phyloP scores from a whole-genome alignment of 1,140 invertebrate species.

The Eciton burchellii region DNA sequence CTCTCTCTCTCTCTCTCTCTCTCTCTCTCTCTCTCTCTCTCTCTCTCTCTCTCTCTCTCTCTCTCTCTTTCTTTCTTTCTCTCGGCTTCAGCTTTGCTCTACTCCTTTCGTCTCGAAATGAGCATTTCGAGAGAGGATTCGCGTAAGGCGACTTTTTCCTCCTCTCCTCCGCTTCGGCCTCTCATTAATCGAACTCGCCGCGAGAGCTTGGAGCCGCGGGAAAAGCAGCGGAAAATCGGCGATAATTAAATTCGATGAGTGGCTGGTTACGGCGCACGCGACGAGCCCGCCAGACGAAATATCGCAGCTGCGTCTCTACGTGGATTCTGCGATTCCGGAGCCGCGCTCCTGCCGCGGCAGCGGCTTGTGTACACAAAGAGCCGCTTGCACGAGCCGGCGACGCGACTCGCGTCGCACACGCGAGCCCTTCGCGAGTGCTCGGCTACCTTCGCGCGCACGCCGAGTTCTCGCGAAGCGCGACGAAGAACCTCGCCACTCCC shows the following conservation, averaged over 20 bases:
- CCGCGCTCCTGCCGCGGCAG: not conserved
- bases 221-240: conserved; percentile 23
- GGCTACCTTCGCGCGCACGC: conserved; percentile 23
- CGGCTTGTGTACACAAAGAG: conserved; percentile 36
- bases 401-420: not conserved
- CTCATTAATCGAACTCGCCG: conserved; percentile 68
- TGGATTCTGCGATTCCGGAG: not conserved
- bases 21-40: not conserved
- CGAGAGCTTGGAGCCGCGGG: not conserved
- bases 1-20: not conserved
- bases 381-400: conserved; percentile 13
- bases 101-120: not conserved
- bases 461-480: conserved; percentile 9
- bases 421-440: conserved; percentile 34
- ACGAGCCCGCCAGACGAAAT: conserved; percentile 19
- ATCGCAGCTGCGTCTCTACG: not conserved
- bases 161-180: conserved; percentile 57
- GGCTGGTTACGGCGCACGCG: not conserved
- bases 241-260: conserved; percentile 58
- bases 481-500: conserved; percentile 20
- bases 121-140: not conserved
- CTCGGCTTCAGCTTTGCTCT: no score
- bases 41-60: no score
- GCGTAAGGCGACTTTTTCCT: not conserved
- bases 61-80: no score